A percentile compares a stretch with the other conserved stretches of the same genome.
Evolutionary conservation across 2,113 vertebrate species (phyloP).

Genomic region (Upupa epops): DNA sequence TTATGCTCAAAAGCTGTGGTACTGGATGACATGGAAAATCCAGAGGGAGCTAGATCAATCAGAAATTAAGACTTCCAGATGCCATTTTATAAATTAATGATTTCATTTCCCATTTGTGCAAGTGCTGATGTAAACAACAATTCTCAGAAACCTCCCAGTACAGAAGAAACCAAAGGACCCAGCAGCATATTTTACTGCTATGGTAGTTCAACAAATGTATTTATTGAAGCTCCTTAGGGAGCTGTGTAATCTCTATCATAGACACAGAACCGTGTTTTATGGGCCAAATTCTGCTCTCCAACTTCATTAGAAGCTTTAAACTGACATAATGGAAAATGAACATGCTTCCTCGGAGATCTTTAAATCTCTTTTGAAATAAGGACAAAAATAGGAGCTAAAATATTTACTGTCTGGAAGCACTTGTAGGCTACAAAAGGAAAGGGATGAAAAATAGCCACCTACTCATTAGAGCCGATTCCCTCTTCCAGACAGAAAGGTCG

Average conservation of each 20-base stretch:
- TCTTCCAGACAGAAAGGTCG: not conserved
- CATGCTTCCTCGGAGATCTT: not conserved
- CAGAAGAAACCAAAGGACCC: not conserved
- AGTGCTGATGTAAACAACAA: constrained; percentile 58
- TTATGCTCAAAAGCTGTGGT: constrained; percentile 38
- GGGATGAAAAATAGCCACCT: not conserved
- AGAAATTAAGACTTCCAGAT: constrained; percentile 63
- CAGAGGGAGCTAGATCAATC: constrained; percentile 59
- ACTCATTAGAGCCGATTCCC: not conserved
- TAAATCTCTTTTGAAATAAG: constrained; percentile 34
- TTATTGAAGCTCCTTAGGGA: constrained; percentile 38
- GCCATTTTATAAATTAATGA: constrained; percentile 72
- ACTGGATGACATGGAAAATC: constrained; percentile 34
- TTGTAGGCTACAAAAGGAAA: not conserved
- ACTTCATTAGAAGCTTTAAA: constrained; percentile 35
- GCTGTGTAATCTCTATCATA: constrained; percentile 12
- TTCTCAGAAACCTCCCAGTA: constrained; percentile 31
- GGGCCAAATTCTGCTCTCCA: constrained; percentile 40
- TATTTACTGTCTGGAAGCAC: constrained; percentile 37
- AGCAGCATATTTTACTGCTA: constrained; percentile 34
- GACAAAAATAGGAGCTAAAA: constrained; percentile 35
- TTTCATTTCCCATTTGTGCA: constrained; percentile 62
- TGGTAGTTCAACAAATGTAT: constrained; percentile 47
- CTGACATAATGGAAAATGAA: constrained; percentile 36
- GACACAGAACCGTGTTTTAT: constrained; percentile 12